A percentile compares a stretch with the other conserved stretches of the same genome.
Conservation (phyloP, 2,797 vertebrate genomes). For the Typhlichthys subterraneus region DNA sequence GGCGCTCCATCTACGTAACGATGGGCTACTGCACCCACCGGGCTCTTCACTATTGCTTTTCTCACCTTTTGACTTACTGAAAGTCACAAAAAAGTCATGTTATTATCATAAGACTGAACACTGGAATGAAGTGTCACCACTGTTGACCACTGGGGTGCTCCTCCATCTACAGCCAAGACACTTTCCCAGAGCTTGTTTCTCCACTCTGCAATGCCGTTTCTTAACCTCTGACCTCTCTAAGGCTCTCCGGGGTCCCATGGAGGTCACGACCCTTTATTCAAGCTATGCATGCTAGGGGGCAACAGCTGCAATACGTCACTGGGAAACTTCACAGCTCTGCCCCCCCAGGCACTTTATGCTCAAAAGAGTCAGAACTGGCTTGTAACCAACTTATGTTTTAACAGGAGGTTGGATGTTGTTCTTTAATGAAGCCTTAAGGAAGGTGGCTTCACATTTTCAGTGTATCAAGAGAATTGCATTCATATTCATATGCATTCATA, state of each 20-base stretch:
- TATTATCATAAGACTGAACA: neutral
- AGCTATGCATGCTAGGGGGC: slow-evolving; percentile 30
- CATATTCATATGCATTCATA: too few relatives aligned
- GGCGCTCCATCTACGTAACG: neutral
- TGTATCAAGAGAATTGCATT: too few relatives aligned
- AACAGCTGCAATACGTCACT: slow-evolving; percentile 59
- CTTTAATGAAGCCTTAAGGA: neutral
- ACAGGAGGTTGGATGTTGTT: slow-evolving; percentile 23
- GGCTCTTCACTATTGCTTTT: neutral
- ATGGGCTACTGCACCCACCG: neutral
- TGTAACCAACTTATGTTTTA: slow-evolving; percentile 9
- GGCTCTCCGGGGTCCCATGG: slow-evolving; percentile 50
- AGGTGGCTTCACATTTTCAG: neutral
- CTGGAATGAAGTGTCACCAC: slow-evolving; percentile 2
- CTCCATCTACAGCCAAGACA: slow-evolving; percentile 12
- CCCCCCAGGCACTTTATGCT: slow-evolving; percentile 17
- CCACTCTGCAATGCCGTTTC: slow-evolving; percentile 39
- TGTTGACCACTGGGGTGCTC: neutral
- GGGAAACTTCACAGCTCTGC: slow-evolving; percentile 49
- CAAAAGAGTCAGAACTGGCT: slow-evolving; percentile 13
- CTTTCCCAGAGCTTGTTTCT: slow-evolving; percentile 61
- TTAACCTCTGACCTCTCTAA: slow-evolving; percentile 54
- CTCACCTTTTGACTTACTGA: neutral
- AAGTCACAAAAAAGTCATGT: neutral
- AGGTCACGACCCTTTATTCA: slow-evolving; percentile 38